Evolutionary conservation across 1,140 invertebrate species (phyloP).

Genomic region (Cardiocondyla obscurior): DNA sequence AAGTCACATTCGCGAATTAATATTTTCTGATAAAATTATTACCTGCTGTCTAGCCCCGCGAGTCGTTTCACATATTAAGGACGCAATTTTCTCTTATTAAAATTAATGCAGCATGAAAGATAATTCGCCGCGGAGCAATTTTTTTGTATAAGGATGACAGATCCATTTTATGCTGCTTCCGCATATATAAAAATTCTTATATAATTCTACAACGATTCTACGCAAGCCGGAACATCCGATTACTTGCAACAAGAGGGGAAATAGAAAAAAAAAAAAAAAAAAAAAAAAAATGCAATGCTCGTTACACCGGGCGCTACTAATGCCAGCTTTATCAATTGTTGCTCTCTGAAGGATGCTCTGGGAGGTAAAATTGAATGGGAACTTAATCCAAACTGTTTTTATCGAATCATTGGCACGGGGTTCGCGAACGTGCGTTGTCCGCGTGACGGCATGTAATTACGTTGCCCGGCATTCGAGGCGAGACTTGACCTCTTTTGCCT

Average conservation of each 20-base stretch:
- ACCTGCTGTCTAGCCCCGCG: background rate
- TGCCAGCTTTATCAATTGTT: constrained; percentile 50
- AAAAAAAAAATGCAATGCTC: constrained; percentile 23
- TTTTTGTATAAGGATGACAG: background rate
- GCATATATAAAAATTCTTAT: background rate
- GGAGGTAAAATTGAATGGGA: background rate
- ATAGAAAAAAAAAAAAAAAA: no score
- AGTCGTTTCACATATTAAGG: background rate
- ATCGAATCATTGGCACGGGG: constrained; percentile 31
- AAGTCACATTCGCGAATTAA: constrained; percentile 33
- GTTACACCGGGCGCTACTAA: constrained; percentile 5
- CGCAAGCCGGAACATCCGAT: constrained; percentile 13
- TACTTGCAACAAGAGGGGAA: constrained; percentile 29
- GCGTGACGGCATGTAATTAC: constrained; percentile 36
- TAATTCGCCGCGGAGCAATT: no score
- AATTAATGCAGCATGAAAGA: background rate
- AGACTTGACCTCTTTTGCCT: background rate
- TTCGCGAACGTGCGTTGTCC: background rate
- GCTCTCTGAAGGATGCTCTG: no score
- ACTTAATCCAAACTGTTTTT: constrained; percentile 50
- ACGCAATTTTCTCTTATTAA: background rate
- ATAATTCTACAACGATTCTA: constrained; percentile 5
- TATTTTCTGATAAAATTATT: constrained; percentile 46
- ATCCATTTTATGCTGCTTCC: background rate
- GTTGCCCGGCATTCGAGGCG: background rate